Evolutionary conservation across 2,888 invertebrate genomes (phyloP).

Genomic region (Nebria salina): DNA sequence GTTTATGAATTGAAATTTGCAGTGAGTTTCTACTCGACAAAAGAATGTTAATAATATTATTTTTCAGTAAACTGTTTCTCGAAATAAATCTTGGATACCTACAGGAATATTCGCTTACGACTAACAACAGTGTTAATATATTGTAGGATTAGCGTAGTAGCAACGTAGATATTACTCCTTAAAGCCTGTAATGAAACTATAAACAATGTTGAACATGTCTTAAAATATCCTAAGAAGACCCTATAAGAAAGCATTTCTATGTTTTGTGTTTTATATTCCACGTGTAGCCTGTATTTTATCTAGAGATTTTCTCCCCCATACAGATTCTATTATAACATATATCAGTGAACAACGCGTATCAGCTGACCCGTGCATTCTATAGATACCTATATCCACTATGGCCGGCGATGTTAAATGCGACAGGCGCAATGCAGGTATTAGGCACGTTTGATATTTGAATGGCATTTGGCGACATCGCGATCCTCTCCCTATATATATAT

Average conservation of each 20-base stretch:
- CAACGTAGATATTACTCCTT: too few relatives aligned
- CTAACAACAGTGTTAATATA: too few relatives aligned
- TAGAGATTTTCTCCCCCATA: neutral
- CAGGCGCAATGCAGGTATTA: constrained; percentile 8
- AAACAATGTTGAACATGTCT: too few relatives aligned
- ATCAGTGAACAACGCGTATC: neutral
- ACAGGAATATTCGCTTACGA: too few relatives aligned
- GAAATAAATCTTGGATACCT: too few relatives aligned
- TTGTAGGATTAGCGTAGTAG: too few relatives aligned
- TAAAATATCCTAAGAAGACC: neutral
- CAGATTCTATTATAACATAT: neutral
- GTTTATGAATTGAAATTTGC: too few relatives aligned
- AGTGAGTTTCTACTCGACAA: too few relatives aligned
- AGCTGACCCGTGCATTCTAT: constrained; percentile 1
- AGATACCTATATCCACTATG: neutral
- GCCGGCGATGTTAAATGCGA: neutral
- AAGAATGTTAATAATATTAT: too few relatives aligned
- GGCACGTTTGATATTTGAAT: constrained; percentile 20
- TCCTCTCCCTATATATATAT: neutral
- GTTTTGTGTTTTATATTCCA: neutral
- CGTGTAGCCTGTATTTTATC: neutral
- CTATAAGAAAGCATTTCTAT: neutral
- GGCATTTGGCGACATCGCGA: constrained; percentile 14
- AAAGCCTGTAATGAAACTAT: too few relatives aligned
- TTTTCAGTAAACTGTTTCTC: too few relatives aligned